phyloP scores from a whole-genome alignment of 1,140 invertebrate genomes.

The Drosophila lowei region DNA sequence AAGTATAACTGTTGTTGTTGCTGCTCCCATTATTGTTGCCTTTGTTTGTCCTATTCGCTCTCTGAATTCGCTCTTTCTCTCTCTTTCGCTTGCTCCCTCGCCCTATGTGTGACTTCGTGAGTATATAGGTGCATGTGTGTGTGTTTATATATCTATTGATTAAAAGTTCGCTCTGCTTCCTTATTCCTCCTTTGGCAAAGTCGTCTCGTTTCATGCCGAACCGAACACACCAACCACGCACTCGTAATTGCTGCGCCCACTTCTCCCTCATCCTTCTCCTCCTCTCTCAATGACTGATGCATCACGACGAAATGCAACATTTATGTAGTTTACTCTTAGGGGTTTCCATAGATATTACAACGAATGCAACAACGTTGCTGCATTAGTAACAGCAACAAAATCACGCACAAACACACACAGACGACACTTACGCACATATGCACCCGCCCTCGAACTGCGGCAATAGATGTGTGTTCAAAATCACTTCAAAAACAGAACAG shows the following conservation, averaged over 20 bases:
- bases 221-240: conserved; percentile 20
- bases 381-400: too few species aligned
- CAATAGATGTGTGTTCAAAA: too few species aligned
- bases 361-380: too few species aligned
- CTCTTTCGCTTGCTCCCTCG: conserved; percentile 6
- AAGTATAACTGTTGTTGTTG: conserved; percentile 6
- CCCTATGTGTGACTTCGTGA: not conserved
- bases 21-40: conserved; percentile 44
- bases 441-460: too few species aligned
- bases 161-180: conserved; percentile 69
- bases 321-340: conserved; percentile 21
- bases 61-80: conserved; percentile 7
- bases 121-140: conserved; percentile 19
- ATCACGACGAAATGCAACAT: conserved; percentile 31
- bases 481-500: not conserved
- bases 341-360: not conserved
- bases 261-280: conserved; percentile 21
- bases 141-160: conserved; percentile 73
- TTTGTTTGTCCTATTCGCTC: conserved; percentile 25
- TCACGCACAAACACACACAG: too few species aligned
- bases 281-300: conserved; percentile 3
- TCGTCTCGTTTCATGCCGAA: conserved; percentile 24
- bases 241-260: conserved; percentile 62
- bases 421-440: too few species aligned
- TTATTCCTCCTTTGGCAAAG: conserved; percentile 52